phyloP scores from a whole-genome alignment of 2,113 vertebrate species.

The Osmerus mordax region DNA sequence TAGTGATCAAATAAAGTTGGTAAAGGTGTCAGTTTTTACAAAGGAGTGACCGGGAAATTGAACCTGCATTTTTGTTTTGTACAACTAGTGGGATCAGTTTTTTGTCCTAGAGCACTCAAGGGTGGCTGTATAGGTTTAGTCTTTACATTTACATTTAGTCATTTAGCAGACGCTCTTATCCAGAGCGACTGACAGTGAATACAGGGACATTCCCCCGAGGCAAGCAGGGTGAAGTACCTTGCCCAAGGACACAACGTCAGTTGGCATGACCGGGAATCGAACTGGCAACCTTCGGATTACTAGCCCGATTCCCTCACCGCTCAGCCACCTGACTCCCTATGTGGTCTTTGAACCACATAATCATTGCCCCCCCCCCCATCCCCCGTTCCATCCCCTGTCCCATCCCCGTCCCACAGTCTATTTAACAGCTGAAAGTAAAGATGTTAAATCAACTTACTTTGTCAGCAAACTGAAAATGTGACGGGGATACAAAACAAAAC shows the following conservation, averaged over 20 bases:
- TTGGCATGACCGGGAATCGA: too few relatives aligned
- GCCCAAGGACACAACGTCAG: too few relatives aligned
- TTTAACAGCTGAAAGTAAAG: constrained; percentile 67
- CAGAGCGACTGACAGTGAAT: too few relatives aligned
- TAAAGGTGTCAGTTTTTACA: constrained; percentile 57
- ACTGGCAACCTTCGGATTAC: too few relatives aligned
- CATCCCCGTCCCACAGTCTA: constrained; percentile 75
- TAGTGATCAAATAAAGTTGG: constrained; percentile 42
- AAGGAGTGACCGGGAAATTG: constrained; percentile 78
- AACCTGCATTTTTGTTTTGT: constrained; percentile 89
- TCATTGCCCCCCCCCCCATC: constrained; percentile 48
- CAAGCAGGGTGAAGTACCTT: too few relatives aligned
- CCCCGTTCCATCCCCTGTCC: too few relatives aligned
- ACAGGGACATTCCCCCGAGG: too few relatives aligned
- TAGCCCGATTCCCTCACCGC: too few relatives aligned
- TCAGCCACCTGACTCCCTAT: too few relatives aligned
- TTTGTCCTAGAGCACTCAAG: constrained; percentile 82
- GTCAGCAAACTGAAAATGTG: constrained; percentile 25
- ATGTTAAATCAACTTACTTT: constrained; percentile 47
- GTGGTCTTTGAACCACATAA: constrained; percentile 78
- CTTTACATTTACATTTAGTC: too few relatives aligned
- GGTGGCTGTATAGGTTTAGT: constrained; percentile 79
- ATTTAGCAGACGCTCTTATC: too few relatives aligned
- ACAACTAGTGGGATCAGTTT: constrained; percentile 84
- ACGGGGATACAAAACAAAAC: constrained; percentile 27